Percentiles rank a stretch among this genome's conserved stretches.
Conservation (phyloP, 2,888 invertebrate genomes). For the Agrotis clavis region DNA sequence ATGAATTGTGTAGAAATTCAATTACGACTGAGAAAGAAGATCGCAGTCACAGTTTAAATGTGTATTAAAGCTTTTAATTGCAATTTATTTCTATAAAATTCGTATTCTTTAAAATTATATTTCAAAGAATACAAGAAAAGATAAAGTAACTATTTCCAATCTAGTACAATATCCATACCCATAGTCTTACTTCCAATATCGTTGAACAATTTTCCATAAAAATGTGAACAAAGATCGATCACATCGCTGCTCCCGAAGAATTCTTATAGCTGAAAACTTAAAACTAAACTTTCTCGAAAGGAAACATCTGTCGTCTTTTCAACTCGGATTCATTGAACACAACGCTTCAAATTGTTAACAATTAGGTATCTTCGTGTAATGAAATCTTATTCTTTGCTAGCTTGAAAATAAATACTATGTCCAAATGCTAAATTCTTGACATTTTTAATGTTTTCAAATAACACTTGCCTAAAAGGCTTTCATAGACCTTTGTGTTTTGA, state of each 20-base stretch:
- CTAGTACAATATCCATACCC: not conserved
- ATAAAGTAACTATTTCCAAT: not conserved
- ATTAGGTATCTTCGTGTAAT: conserved; percentile 58
- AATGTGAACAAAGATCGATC: conserved; percentile 57
- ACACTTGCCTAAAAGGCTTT: conserved; percentile 9
- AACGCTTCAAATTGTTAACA: conserved; percentile 65
- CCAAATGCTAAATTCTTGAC: conserved; percentile 24
- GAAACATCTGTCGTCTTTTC: conserved; percentile 75
- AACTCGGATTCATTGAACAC: conserved; percentile 70
- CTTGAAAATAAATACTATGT: conserved; percentile 50
- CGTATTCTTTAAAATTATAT: too few species aligned
- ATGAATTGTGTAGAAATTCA: conserved; percentile 1
- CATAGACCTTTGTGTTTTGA: not conserved
- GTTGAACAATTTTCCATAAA: conserved; percentile 38
- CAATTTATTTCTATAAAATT: not conserved
- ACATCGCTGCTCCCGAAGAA: conserved; percentile 50
- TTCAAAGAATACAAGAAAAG: not conserved
- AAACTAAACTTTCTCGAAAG: conserved; percentile 64
- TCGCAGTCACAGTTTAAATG: not conserved
- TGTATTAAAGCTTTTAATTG: not conserved
- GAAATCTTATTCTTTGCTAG: conserved; percentile 55
- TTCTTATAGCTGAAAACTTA: conserved; percentile 68
- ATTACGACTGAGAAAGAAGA: not conserved
- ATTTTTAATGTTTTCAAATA: conserved; percentile 13
- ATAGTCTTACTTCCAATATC: conserved; percentile 7